Conservation (phyloP, 1,140 invertebrate species). For the Alviniconcha marisindica region DNA sequence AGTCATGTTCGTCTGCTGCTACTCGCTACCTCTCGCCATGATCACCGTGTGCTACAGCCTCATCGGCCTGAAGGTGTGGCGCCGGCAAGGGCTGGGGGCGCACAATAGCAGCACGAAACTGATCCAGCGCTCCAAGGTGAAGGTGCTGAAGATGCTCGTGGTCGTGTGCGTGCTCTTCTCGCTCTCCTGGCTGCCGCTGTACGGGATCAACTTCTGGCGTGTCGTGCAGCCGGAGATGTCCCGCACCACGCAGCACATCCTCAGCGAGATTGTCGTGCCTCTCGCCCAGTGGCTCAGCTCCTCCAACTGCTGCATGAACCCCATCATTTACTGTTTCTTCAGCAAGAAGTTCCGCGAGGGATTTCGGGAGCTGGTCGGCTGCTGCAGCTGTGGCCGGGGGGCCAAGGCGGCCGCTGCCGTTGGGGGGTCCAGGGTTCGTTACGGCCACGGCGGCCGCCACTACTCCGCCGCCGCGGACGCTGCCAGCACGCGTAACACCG, state of each 20-base stretch:
- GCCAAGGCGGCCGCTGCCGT: neutral
- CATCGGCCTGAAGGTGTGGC: constrained; percentile 95
- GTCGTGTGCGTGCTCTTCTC: constrained; percentile 97
- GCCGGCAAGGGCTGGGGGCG: constrained; percentile 87
- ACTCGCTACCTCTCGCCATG: constrained; percentile 93
- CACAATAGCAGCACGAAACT: constrained; percentile 56
- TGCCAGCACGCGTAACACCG: too few relatives aligned
- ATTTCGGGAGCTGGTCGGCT: constrained; percentile 78
- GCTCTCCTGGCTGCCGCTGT: constrained; percentile 96
- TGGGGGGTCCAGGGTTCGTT: constrained; percentile 8
- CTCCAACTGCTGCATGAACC: constrained; percentile 98
- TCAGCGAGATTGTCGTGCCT: constrained; percentile 87
- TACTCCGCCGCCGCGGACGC: too few relatives aligned
- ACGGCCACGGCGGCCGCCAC: neutral
- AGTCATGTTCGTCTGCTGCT: constrained; percentile 92
- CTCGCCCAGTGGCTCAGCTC: constrained; percentile 97
- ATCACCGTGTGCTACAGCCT: constrained; percentile 94
- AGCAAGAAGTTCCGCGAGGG: constrained; percentile 97
- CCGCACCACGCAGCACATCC: constrained; percentile 78
- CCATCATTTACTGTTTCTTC: constrained; percentile 97
- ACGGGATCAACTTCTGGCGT: constrained; percentile 76
- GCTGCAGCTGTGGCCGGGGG: constrained; percentile 38
- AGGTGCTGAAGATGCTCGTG: constrained; percentile 96
- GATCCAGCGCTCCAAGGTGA: constrained; percentile 74
- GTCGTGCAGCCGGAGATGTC: constrained; percentile 31